Base-by-base conservation (phyloP, 2,797 vertebrate species). In the Tauraco hartlaubi region DNA sequence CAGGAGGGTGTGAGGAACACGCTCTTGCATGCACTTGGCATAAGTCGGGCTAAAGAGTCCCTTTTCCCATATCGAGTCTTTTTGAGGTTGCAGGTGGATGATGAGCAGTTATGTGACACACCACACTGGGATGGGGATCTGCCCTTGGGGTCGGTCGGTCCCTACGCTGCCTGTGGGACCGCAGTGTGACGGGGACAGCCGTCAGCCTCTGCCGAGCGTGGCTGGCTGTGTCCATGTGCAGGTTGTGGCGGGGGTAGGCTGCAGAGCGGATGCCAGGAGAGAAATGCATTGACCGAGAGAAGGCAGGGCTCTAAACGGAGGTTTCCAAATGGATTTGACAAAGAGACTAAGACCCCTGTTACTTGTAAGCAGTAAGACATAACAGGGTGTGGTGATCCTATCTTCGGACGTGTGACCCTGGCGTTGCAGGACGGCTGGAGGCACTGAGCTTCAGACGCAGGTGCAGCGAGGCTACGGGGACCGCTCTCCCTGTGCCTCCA, bases 351-450 rank as follows among this genome's bases (percentile, higher is more conserved):
- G 91, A 77, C 88, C 90, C 92, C 96, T 94, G 95, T 95, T 92
- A 95, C 85, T 33, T 54, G 87, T 94, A 94, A 96, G 96, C 96
- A 97, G 95, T 97, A 97, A 97, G 96, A 96, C 96, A 95, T 95
- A 92, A 95, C 96, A 95, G 95, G 97, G 96, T 96, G 95, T 96
- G 96, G 96, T 97, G 97, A 97, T 97, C 82, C 91, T 95, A 79
- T 37, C 88, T 94, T 92, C 59, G 69, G 26, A 79, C 78, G 17
- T 62, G 89, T 63, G 94, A 80, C 91, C 90, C 90, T 90, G 81
- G 75, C 7, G 4, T 22, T 69, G 62, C 85, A 25, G 91, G 93
- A 92, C 5, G 52, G 58, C 68, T 35, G 66, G 31, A 79, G 78
- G 84, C 29, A 80, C 79, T 35, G 18, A 88, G 91, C 64, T 59